phyloP scores from a whole-genome alignment of 2,797 vertebrate genomes.

The Muraenolepis orangiensis region DNA sequence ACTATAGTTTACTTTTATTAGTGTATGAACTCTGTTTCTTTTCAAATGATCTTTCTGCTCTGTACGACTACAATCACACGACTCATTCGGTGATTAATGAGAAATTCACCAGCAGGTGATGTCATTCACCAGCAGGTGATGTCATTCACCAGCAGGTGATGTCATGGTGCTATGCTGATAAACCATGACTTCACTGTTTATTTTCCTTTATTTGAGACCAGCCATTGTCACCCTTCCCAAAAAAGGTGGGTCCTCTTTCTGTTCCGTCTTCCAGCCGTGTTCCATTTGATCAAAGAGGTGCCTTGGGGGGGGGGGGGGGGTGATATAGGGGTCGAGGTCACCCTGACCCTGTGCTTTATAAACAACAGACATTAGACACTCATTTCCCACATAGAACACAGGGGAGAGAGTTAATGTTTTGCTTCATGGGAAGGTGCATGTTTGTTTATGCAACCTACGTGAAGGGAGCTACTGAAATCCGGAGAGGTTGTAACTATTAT shows the following conservation, averaged over 20 bases:
- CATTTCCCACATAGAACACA: not conserved
- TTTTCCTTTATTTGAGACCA: not conserved
- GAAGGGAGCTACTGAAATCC: conserved; percentile 53
- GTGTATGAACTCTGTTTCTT: conserved; percentile 50
- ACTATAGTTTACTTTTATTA: conserved; percentile 42
- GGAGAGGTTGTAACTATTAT: conserved; percentile 59
- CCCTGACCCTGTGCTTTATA: not conserved
- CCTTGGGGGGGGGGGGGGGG: no score
- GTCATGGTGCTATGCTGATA: conserved; percentile 4
- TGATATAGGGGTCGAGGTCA: not conserved
- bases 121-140: conserved; percentile 26
- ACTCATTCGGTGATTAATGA: not conserved
- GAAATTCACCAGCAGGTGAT: conserved; percentile 23
- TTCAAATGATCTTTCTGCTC: conserved; percentile 22
- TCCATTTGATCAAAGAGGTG: no score
- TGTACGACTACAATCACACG: conserved; percentile 4
- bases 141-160: conserved; percentile 23
- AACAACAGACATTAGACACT: not conserved
- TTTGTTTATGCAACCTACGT: conserved; percentile 12
- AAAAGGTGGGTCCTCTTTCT: not conserved
- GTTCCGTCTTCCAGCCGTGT: not conserved
- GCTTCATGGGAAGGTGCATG: not conserved
- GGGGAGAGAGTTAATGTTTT: not conserved
- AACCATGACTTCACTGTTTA: conserved; percentile 27
- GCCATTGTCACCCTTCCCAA: not conserved